Base-by-base conservation (phyloP, 2,113 vertebrate species). In the Indicator indicator region DNA sequence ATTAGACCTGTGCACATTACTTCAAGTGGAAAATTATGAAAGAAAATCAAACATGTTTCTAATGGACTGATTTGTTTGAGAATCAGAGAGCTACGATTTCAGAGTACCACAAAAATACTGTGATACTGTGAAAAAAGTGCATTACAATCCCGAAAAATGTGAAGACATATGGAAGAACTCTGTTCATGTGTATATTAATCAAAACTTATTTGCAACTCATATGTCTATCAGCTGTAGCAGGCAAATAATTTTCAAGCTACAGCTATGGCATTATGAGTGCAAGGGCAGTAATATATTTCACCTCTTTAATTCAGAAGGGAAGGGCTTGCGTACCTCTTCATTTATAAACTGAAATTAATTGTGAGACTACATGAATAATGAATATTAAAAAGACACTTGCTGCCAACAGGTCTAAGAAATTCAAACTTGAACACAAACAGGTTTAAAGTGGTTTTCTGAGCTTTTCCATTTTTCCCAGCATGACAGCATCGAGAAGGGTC, bases 331-430 rank as follows among this genome's bases (percentile, higher is more conserved):
- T 58, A 71, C 36, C 58, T 92, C 55, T 77, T 80, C 69, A 86
- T 70, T 94, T 93, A 76, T 26, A 83, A 89, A 89, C 4, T 83
- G 82, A 93, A 89, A 86, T 78, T 72, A n/a, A 77, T 71, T 85
- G 48, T 90, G 69, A 94, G 54, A 32, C 69, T 74, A 55, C 65
- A 71, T 81, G 87, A 97, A 95, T 93, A 94, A 94, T 75, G 68
- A 95, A 86, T 94, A 86, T 71, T 92, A 91, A 86, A 70, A 80
- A 8, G 55, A 91, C 88, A 92, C 73, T 84, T 90, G 75, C 89
- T 94, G 91, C 89, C 82, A 94, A 83, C 44, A 91, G 68, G 84
- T 76, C 89, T 86, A 64, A 87, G 83, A 90, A 88, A 86, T 63
- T 44, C 92, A 70, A 88, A 75, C 48, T 91, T 83, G 36, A 94